These are phyloP conservation scores for Cyprinodon brontotheroides DNA, from an alignment of 2,113 vertebrate species.

Conservation along the genomic window DNA sequence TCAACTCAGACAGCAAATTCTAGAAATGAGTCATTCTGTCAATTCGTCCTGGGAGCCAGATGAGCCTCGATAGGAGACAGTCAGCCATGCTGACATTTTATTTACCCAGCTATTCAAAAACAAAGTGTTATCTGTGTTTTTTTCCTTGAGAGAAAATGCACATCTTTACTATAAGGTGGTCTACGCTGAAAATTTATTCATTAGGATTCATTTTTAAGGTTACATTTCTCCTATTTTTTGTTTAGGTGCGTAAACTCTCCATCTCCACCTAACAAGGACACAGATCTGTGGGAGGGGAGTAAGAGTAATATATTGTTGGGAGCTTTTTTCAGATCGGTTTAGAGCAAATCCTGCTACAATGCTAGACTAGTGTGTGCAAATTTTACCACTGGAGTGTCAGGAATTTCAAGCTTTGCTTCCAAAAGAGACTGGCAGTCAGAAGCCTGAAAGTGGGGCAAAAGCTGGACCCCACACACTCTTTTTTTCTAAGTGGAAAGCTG, in stretches of 20 bases:
- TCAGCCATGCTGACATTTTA: slow-evolving; percentile 29
- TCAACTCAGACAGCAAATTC: slow-evolving; percentile 45
- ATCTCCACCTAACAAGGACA: slow-evolving; percentile 33
- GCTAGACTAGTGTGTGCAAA: slow-evolving; percentile 80
- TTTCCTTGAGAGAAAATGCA: slow-evolving; percentile 13
- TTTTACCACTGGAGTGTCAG: slow-evolving; percentile 87
- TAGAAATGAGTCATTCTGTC: slow-evolving; percentile 58
- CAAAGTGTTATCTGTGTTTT: slow-evolving; percentile 37
- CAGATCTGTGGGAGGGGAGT: slow-evolving; percentile 57
- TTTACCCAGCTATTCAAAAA: slow-evolving; percentile 24
- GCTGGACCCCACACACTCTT: slow-evolving; percentile 34
- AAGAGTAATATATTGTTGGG: slow-evolving; percentile 42
- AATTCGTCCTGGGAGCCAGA: slow-evolving; percentile 35
- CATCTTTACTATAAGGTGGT: slow-evolving; percentile 23
- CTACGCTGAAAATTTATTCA: neutral
- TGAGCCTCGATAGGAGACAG: slow-evolving; percentile 33
- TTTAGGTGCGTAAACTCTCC: slow-evolving; percentile 27
- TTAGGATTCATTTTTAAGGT: slow-evolving; percentile 1
- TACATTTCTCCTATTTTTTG: neutral
- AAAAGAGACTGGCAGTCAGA: slow-evolving; percentile 75
- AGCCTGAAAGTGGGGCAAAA: slow-evolving; percentile 50
- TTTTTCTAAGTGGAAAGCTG: slow-evolving; percentile 5
- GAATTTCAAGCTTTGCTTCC: slow-evolving; percentile 93
- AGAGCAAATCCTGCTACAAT: slow-evolving; percentile 40
- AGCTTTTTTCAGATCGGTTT: slow-evolving; percentile 48